Evolutionary conservation across 2,797 vertebrate genomes (phyloP), one percentile per base, ranked within the genome.

Genomic region (Epinephelus malabaricus): DNA sequence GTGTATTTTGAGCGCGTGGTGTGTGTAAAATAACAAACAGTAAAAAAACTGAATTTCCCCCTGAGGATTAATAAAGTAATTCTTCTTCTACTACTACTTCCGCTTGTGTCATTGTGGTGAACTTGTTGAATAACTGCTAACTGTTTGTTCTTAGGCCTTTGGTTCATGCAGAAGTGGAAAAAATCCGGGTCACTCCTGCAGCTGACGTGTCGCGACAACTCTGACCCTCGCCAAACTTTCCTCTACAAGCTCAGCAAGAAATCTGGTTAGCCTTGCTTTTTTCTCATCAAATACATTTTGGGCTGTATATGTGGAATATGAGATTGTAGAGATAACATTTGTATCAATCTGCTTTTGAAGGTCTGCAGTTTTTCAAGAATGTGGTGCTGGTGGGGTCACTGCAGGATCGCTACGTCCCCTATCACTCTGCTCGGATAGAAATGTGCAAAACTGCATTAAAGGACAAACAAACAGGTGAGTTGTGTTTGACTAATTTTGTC

Each of bases 121-220:
- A 59, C 14, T 10, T 71, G 18, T 63, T 47, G 2, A 73, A 12
- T 83, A 51, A 61, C 53, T 46, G 18, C 84, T 69, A 6, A 13
- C 12, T 49, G 13, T 76, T 77, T 76, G 5, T 83, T 77, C 4
- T 14, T 82, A 99, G 98, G 98, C 65, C 96, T 99, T 71, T 99
- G 98, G 98, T 99, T 99, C 94, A 99, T 99, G 98, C 98, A 99
- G 93, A 99, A 99, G 92, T 99, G 98, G 98, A 99, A 99, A 94
- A 99, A 99, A 84, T 99, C 98, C 4, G 98, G 98, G 34, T 99
- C 98, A 30, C 95, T 99, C 69, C 90, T 99, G 79, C 98, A 99
- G 72, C 86, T 99, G 82, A 99, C 98, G 0, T 99, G 98, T 86
- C 96, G 98, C 74, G 98, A 99, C 95, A 97, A 99, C 87, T 97